Base-by-base conservation (phyloP, 1,140 invertebrate species). In the Drosophila sturtevanti region DNA sequence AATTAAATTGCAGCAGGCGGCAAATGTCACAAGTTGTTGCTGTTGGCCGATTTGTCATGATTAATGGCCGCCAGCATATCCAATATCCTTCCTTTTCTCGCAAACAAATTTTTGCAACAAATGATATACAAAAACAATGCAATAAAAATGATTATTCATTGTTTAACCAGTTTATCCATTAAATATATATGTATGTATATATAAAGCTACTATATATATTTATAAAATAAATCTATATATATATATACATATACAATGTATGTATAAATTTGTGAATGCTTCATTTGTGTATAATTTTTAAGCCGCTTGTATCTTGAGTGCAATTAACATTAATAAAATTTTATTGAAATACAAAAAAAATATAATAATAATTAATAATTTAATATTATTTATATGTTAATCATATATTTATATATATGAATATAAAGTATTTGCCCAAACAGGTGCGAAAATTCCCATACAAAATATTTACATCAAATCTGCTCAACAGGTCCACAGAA, bases 1-100 rank as follows among this genome's bases (percentile, higher is more conserved):
- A 74, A 77, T 77, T 78, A 72, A 73, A 72, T 60, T 70, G 67
- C 67, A 70, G 69, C 74, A 76, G 73, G 73, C 72, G 66, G 66
- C 59, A 77, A 70, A 35, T 77, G 74, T 77, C 74, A 77, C 55
- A 27, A 22, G 56, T 62, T 65, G 73, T 67, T 75, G 71, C 48
- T 65, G 51, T 62, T 58, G 31, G 56, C 38, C 58, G 56, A 68
- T 67, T 68, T 67, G 14, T 55, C 34, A 68, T 76, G 58, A 74
- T 74, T 74, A 68, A 75, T 74, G 71, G 31, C 12, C 60, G 11
- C 27, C n/a, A 34, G 54, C 31, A 34, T 27, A 34, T 3, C 54
- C 54, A 54, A 22, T 56, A 27, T 56, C 54, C 24, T 34, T 56
- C 54, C 24, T 56, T 56, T 56, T 34, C 27, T 48, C 41, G 16